Base-by-base conservation (phyloP, 2,888 invertebrate species). In the Melanchra persicariae region DNA sequence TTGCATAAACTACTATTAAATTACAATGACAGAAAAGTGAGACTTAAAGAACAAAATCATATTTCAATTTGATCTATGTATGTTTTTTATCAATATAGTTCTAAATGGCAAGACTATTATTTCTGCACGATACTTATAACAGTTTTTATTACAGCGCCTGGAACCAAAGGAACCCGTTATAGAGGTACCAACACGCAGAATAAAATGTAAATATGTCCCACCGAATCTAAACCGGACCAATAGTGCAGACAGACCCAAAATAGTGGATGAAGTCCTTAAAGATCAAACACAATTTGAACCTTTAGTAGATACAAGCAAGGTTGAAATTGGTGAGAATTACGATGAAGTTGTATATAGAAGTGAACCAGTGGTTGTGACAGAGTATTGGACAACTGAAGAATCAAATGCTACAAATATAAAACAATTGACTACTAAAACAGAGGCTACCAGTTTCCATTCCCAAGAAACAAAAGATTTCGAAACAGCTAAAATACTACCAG, bases 231-330 rank as follows among this genome's bases (percentile, higher is more conserved):
- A 54, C 26, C 47, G 47, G 0, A 81, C 59, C 49, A 66, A 69
- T 0, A 60, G 54, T 54, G 68, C 59, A 77, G 72, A 72, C 47
- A 73, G 59, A 65, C 93, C 93, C 1, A 88, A 88, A 76, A 91
- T 93, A 51, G 89, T 92, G 0, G 87, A 93, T 37, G 91, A 91
- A 83, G 64, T 92, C 30, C 77, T 91, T 9, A 92, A 93, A 82
- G 79, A 79, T 15, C 57, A 77, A 58, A 12, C 58, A 22, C 78
- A 79, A 70, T 34, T 43, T 59, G 73, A 72, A n/a, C 43, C 63
- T 62, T 73, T 68, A 59, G 59, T 34, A 0, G 22, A 67, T 19
- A 58, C 3, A 0, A 58, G 71, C 63, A 85, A 74, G 7, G 70
- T 55, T 45, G 75, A 85, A 63, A 79, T 65, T 71, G 52, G 66